Evolutionary conservation across 2,797 vertebrate genomes (phyloP).

Genomic region (Benthosema pterotum): DNA sequence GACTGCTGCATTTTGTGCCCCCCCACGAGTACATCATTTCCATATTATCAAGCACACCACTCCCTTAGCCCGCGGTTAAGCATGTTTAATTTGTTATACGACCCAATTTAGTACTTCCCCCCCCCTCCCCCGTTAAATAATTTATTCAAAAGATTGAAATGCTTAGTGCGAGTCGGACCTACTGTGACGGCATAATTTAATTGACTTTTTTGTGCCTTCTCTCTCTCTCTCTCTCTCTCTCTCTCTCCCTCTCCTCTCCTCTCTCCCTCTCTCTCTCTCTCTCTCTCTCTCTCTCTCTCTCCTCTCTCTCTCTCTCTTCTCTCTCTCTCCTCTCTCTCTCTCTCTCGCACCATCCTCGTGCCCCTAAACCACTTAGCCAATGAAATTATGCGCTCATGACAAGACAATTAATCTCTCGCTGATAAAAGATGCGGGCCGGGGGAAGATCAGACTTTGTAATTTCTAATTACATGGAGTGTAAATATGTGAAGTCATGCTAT

Average conservation of each 20-base stretch:
- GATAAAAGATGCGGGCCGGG: constrained; percentile 47
- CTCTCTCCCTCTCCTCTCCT: constrained; percentile 10
- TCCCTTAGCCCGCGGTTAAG: no score
- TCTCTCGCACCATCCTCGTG: not conserved
- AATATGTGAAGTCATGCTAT: constrained; percentile 59
- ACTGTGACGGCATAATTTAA: constrained; percentile 41
- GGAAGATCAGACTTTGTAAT: constrained; percentile 53
- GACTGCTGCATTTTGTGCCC: no score
- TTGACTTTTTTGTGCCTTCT: constrained; percentile 12
- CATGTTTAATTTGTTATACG: constrained; percentile 31
- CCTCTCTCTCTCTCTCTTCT: not conserved
- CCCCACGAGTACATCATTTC: no score
- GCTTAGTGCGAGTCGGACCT: constrained; percentile 28
- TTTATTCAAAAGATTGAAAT: constrained; percentile 43
- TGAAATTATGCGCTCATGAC: constrained; percentile 56
- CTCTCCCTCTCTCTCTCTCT: constrained; percentile 2
- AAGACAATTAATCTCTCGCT: constrained; percentile 63
- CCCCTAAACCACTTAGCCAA: constrained; percentile 34
- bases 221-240: constrained; percentile 18
- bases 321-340: no score
- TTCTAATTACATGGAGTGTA: constrained; percentile 68
- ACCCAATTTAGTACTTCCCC: not conserved
- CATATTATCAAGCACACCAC: no score
- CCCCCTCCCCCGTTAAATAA: constrained; percentile 27
- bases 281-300: no score